Percentiles rank a stretch among this genome's conserved stretches.
These are phyloP conservation scores for Drosophila barbarae DNA, from an alignment of 2,888 invertebrate species.

Conservation along the genomic window DNA sequence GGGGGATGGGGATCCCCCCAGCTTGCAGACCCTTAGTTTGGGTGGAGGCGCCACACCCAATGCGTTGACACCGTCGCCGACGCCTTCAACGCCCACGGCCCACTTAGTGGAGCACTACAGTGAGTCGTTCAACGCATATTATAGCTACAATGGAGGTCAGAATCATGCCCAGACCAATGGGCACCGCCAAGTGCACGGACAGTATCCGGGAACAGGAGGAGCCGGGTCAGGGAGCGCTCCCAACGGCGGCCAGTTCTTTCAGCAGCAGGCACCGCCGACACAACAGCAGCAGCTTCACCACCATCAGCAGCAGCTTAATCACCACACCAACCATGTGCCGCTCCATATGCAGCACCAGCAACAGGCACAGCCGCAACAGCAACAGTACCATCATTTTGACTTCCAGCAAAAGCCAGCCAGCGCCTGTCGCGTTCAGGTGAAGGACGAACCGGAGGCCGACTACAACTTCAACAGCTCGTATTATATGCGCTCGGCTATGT, in stretches of 20 bases:
- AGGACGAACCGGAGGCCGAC: slow-evolving; percentile 61
- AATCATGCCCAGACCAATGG: slow-evolving; percentile 34
- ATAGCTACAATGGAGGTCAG: slow-evolving; percentile 62
- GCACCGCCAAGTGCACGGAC: slow-evolving; percentile 46
- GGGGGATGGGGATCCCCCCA: slow-evolving; percentile 57
- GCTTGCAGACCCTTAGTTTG: slow-evolving; percentile 58
- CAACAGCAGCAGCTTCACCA: slow-evolving; percentile 44
- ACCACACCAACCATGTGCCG: slow-evolving; percentile 44
- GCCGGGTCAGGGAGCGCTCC: slow-evolving; percentile 11
- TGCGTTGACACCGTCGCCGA: slow-evolving; percentile 63
- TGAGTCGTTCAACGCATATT: slow-evolving; percentile 61
- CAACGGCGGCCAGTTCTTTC: slow-evolving; percentile 54
- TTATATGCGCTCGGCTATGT: slow-evolving; percentile 53
- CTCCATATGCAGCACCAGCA: slow-evolving; percentile 43
- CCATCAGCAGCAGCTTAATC: slow-evolving; percentile 48
- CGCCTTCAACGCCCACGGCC: slow-evolving; percentile 56
- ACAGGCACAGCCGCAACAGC: slow-evolving; percentile 48
- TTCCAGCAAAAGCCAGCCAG: slow-evolving; percentile 54
- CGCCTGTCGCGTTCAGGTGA: slow-evolving; percentile 52
- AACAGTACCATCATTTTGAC: slow-evolving; percentile 60
- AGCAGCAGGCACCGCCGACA: slow-evolving; percentile 39
- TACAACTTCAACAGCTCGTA: slow-evolving; percentile 65
- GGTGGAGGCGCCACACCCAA: slow-evolving; percentile 53
- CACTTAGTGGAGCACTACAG: slow-evolving; percentile 58
- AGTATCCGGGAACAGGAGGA: slow-evolving; percentile 36